Evolutionary conservation across 2,797 vertebrate species (phyloP).

Genomic region (Apogon hyalosoma): DNA sequence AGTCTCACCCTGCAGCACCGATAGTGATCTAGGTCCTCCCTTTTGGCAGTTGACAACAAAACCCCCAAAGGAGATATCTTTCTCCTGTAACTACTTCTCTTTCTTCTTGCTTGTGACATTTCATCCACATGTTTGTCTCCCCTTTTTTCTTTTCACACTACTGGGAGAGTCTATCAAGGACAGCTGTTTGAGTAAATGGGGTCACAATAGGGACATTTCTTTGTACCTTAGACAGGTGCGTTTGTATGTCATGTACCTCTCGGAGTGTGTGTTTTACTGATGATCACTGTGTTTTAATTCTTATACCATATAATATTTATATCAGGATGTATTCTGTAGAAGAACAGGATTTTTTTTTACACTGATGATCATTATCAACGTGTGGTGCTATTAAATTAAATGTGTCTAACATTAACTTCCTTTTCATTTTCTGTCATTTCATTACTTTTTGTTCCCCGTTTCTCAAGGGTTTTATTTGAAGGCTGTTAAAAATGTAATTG

Average conservation of each 20-base stretch:
- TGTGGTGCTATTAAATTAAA: not conserved
- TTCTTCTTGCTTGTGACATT: constrained; percentile 43
- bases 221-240: constrained; percentile 1
- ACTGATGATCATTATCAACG: not conserved
- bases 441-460: not conserved
- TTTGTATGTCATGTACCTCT: constrained; percentile 12
- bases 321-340: not conserved
- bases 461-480: not conserved
- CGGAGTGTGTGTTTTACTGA: constrained; percentile 8
- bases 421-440: not conserved
- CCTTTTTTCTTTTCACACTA: constrained; percentile 39
- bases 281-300: not conserved
- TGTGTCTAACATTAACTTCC: not conserved
- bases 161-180: constrained; percentile 56
- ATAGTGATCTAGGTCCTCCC: constrained; percentile 54
- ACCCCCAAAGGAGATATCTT: constrained; percentile 49
- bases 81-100: constrained; percentile 52
- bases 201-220: constrained; percentile 13
- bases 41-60: constrained; percentile 54
- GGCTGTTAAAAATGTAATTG: too few species aligned
- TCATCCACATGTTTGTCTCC: constrained; percentile 48
- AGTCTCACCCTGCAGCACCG: constrained; percentile 35
- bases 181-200: constrained; percentile 47
- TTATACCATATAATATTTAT: not conserved
- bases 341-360: not conserved